Conservation (phyloP, 2,113 vertebrate genomes). For the Pachypanchax playfairii region DNA sequence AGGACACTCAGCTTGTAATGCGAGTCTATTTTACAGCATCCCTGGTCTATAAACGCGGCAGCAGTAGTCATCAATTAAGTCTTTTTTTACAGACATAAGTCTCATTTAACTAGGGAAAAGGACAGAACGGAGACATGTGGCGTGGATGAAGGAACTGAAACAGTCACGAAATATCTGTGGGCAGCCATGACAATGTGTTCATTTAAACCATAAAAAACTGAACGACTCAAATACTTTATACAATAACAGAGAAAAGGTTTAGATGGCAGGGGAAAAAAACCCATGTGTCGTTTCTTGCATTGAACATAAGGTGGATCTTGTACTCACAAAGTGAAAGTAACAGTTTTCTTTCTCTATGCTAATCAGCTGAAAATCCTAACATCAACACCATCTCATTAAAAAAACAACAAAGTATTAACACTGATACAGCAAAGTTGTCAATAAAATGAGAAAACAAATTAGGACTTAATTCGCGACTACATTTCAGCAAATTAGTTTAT, state of each 20-base stretch:
- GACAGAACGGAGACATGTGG: slow-evolving; percentile 26
- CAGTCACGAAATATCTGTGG: slow-evolving; percentile 23
- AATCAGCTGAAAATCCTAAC: no score
- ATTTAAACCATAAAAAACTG: background rate
- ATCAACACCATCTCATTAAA: no score
- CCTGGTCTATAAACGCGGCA: slow-evolving; percentile 51
- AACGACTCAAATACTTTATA: background rate
- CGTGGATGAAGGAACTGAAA: slow-evolving; percentile 3
- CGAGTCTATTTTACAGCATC: slow-evolving; percentile 50
- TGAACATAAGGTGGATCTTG: no score
- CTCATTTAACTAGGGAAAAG: slow-evolving; percentile 51
- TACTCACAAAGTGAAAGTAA: no score
- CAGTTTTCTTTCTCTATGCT: no score
- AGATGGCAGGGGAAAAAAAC: background rate
- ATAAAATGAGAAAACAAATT: no score
- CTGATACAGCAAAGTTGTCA: no score
- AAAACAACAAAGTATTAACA: no score
- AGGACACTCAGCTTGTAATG: slow-evolving; percentile 38
- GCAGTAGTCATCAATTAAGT: slow-evolving; percentile 63
- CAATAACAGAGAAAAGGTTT: background rate
- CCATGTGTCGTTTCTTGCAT: no score
- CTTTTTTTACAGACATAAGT: slow-evolving; percentile 61
- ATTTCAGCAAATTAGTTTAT: no score
- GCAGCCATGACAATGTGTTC: slow-evolving; percentile 17
- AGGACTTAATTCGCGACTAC: no score